Base-by-base conservation (phyloP, 2,113 vertebrate genomes). In the Sinocyclocheilus anophthalmus region DNA sequence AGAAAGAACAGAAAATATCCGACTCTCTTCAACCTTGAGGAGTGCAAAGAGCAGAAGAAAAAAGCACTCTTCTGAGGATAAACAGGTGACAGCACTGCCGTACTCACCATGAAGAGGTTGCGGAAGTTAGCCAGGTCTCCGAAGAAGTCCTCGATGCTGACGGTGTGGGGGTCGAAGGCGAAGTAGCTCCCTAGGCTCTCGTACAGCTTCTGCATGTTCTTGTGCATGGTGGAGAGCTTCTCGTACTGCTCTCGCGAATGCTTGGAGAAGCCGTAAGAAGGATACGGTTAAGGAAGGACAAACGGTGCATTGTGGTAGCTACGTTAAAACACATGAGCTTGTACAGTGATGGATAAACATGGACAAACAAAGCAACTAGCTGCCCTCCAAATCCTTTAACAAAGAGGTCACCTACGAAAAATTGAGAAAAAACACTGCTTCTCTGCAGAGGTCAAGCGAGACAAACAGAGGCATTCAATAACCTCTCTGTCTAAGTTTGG, bases 201-300 rank as follows among this genome's bases (percentile, higher is more conserved):
- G 50, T 98, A 99, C 14, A 99, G 91, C 85, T 99, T 99, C 4
- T 93, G 94, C 98, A 99, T 99, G 93, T 98, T 99, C 93, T 96
- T 98, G 92, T 98, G 95, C 97, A 98, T 99, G 90, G 93, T 97
- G 87, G 95, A 95, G 63, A 99, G 94, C 79, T 99, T 99, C 18
- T 99, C 97, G 22, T 97, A 99, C 72, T 98, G 97, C 67, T 99
- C 98, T 76, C 96, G 94, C 18, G 97, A 93, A 90, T 93, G 93
- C 92, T 97, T 96, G 84, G 94, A 91, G 94, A 99, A 99, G 93
- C 96, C 96, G 97, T 99, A 93, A 91, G 88, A 67, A 82, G 22
- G n/a, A 82, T 88, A 13, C 67, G 84, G 95, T 98, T 94, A 99
- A 99, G 96, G 96, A 93, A 93, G 16, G 50, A 76, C 6, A 77